A percentile compares a stretch with the other conserved stretches of the same genome.
Conservation (phyloP, 2,113 vertebrate genomes). For the Siniperca chuatsi region DNA sequence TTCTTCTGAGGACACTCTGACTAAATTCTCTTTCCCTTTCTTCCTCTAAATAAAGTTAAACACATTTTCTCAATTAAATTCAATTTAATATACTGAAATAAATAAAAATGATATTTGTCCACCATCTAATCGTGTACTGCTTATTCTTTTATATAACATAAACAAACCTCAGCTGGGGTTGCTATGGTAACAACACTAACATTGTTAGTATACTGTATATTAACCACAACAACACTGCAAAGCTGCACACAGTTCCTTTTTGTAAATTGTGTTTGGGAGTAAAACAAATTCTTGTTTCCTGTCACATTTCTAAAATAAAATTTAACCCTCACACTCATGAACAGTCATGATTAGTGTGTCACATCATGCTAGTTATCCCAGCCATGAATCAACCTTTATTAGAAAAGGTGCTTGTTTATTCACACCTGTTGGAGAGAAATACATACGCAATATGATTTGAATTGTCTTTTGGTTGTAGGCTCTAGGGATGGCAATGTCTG, state of each 20-base stretch:
- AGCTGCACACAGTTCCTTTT: background rate
- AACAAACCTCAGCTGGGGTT: background rate
- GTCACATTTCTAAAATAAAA: background rate
- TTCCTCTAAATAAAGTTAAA: background rate
- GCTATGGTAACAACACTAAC: background rate
- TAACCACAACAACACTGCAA: background rate
- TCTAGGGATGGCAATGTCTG: background rate
- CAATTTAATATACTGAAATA: too few relatives aligned
- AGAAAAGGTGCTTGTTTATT: background rate
- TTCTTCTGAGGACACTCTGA: background rate
- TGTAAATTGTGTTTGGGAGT: too few relatives aligned
- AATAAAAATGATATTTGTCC: background rate
- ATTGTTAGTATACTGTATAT: too few relatives aligned
- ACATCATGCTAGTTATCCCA: background rate
- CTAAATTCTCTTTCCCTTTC: background rate
- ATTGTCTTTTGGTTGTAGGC: background rate
- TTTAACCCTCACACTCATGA: background rate
- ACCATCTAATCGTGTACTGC: too few relatives aligned
- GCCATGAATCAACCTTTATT: background rate
- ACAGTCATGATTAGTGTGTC: background rate
- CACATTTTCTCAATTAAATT: background rate
- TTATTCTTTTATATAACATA: background rate
- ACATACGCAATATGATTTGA: background rate
- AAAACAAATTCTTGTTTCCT: background rate
- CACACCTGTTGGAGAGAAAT: too few relatives aligned